phyloP scores from a whole-genome alignment of 2,888 invertebrate species.

The Oasisia sp. region DNA sequence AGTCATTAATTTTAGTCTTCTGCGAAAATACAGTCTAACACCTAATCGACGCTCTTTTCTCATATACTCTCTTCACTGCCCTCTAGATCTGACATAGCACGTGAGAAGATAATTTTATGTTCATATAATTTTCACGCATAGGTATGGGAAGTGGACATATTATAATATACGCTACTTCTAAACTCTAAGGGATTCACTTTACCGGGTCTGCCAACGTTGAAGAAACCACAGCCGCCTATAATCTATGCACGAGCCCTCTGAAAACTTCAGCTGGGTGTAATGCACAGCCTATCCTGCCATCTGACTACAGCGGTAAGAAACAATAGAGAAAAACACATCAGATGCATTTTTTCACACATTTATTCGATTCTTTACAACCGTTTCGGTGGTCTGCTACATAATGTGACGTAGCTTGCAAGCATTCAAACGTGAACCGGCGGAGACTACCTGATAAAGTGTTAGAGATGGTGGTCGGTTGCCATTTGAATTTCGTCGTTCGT shows the following conservation, averaged over 20 bases:
- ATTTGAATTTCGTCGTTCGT: constrained; percentile 3
- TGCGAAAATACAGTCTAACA: too few species aligned
- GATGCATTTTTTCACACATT: background rate
- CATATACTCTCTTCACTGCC: too few species aligned
- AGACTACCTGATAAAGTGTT: background rate
- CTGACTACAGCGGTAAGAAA: background rate
- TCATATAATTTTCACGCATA: background rate
- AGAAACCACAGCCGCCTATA: background rate
- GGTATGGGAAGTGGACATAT: background rate
- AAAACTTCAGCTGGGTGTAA: background rate
- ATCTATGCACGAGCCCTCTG: background rate
- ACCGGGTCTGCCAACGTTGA: background rate
- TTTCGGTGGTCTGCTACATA: background rate
- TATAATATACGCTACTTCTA: background rate
- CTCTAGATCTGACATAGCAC: too few species aligned
- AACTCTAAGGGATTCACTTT: background rate
- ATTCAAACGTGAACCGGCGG: background rate
- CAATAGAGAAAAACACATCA: background rate
- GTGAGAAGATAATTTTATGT: too few species aligned
- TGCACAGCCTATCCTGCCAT: background rate
- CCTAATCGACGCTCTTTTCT: too few species aligned
- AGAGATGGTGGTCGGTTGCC: constrained; percentile 7
- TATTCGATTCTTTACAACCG: background rate
- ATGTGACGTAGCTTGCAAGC: background rate
- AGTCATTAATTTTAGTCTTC: too few species aligned